Evolutionary conservation across 1,140 invertebrate species (phyloP).

Genomic region (Penaeus vannamei): DNA sequence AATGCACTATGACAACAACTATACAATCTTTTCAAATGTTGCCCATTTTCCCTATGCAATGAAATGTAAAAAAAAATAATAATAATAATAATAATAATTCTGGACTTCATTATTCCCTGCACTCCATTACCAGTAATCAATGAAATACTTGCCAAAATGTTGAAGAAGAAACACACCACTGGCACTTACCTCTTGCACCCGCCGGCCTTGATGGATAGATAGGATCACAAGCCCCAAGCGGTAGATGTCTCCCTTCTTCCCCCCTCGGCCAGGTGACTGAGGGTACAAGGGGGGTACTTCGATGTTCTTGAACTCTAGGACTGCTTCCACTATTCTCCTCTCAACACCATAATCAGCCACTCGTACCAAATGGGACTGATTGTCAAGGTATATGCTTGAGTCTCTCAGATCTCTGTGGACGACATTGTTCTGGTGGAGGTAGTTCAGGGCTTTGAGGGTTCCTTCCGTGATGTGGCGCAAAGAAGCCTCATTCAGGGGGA

Average conservation of each 20-base stretch:
- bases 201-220: constrained; percentile 75
- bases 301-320: constrained; percentile 52
- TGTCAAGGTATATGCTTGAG: constrained; percentile 56
- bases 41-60: too few species aligned
- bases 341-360: constrained; percentile 63
- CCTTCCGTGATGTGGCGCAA: constrained; percentile 54
- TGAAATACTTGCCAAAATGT: too few species aligned
- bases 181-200: constrained; percentile 71
- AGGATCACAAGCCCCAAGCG: constrained; percentile 78
- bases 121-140: not conserved
- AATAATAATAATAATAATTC: too few species aligned
- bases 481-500: constrained; percentile 17
- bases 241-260: constrained; percentile 82
- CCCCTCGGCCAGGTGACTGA: constrained; percentile 76
- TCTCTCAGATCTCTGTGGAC: constrained; percentile 65
- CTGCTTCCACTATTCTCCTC: constrained; percentile 50
- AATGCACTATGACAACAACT: too few species aligned
- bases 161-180: not conserved
- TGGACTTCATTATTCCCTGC: too few species aligned
- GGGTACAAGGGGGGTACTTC: constrained; percentile 70
- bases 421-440: constrained; percentile 62
- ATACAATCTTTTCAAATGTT: too few species aligned
- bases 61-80: too few species aligned
- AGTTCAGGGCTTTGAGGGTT: constrained; percentile 54
- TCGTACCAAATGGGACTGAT: constrained; percentile 4